phyloP scores from a whole-genome alignment of 2,888 invertebrate genomes.

The Adelognathus sp. region DNA sequence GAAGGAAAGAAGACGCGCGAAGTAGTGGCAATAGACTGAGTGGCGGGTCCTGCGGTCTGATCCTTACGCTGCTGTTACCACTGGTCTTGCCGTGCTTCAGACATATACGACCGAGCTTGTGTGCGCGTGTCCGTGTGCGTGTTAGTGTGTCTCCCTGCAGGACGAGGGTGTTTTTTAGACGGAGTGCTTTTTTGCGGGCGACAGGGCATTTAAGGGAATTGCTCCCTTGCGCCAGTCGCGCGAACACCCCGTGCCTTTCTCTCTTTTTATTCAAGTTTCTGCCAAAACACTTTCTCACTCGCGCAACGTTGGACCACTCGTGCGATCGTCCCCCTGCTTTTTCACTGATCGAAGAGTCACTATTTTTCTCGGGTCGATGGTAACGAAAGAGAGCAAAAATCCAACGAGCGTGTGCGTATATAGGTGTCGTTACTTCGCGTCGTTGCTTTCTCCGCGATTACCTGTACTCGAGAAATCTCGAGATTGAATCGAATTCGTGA shows the following conservation, averaged over 20 bases:
- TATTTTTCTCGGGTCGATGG: conserved; percentile 36
- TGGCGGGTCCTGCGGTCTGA: conserved; percentile 57
- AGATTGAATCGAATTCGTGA: background rate
- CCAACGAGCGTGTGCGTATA: conserved; percentile 7
- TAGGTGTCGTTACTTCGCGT: background rate
- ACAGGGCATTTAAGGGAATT: conserved; percentile 80
- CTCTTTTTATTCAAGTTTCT: conserved; percentile 42
- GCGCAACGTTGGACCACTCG: background rate
- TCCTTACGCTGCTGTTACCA: background rate
- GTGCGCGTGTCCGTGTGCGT: conserved; percentile 54
- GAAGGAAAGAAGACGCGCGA: conserved; percentile 59
- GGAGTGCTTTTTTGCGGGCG: conserved; percentile 79
- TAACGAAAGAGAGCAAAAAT: conserved; percentile 25
- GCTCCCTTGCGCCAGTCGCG: conserved; percentile 74
- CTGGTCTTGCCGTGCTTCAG: conserved; percentile 5
- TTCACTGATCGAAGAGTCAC: conserved; percentile 18
- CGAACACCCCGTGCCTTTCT: conserved; percentile 43
- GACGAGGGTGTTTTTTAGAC: conserved; percentile 75
- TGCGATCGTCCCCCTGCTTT: background rate
- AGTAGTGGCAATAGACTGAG: conserved; percentile 72
- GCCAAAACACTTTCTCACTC: background rate
- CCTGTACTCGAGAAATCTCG: background rate
- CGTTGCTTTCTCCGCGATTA: conserved; percentile 21
- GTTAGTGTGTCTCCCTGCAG: conserved; percentile 52
- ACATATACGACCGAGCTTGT: conserved; percentile 58